These are phyloP conservation scores for Pantherophis alleghaniensis DNA, from an alignment of 2,797 vertebrate species.

Conservation along the genomic window DNA sequence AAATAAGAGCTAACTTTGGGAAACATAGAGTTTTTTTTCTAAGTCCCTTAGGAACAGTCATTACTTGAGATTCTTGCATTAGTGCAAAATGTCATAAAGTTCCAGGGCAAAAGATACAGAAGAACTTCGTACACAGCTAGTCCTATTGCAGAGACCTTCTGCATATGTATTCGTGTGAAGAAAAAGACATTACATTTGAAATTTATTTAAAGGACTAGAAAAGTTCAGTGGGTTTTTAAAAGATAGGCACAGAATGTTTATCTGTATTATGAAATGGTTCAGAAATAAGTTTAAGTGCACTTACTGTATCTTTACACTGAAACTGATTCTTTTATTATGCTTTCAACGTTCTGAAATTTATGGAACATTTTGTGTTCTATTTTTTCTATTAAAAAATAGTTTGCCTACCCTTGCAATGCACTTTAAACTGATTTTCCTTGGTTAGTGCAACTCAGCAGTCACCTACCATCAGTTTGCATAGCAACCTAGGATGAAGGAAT, in stretches of 20 bases:
- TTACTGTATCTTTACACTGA: background rate
- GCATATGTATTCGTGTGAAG: background rate
- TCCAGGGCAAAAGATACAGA: background rate
- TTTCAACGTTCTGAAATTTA: background rate
- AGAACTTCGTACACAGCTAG: background rate
- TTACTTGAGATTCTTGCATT: background rate
- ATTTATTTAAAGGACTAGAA: background rate
- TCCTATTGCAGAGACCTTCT: background rate
- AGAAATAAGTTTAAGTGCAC: background rate
- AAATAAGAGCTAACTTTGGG: background rate
- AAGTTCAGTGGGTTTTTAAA: background rate
- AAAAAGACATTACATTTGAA: background rate
- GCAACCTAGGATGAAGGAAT: background rate
- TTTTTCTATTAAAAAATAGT: background rate
- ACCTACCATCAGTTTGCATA: background rate
- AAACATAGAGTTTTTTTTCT: background rate
- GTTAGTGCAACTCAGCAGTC: background rate
- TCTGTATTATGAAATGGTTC: background rate
- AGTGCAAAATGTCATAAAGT: background rate
- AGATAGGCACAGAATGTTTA: background rate
- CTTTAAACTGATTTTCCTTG: background rate
- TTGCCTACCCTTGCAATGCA: background rate
- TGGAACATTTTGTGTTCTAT: background rate
- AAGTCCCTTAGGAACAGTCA: too few species aligned
- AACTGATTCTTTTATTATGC: background rate